Evolutionary conservation across 2,113 vertebrate species (phyloP).

Genomic region (Megatriorchis doriae): DNA sequence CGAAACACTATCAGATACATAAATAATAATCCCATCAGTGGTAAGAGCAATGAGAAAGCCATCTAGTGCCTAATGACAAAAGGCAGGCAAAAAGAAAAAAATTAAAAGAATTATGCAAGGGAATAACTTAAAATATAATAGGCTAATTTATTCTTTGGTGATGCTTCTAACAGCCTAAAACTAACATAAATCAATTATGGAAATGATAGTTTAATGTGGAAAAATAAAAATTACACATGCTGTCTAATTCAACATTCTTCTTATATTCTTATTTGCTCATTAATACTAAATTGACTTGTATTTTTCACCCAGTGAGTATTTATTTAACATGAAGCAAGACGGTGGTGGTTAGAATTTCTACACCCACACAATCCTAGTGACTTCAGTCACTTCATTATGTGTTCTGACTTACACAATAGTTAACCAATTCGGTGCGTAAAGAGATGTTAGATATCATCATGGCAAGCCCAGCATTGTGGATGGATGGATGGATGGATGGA

Average conservation of each 20-base stretch:
- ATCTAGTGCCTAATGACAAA: slow-evolving; percentile 82
- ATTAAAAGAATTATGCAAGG: neutral
- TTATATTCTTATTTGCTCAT: slow-evolving; percentile 7
- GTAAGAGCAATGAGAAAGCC: slow-evolving; percentile 89
- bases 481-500: neutral
- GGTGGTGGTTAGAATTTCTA: slow-evolving; percentile 20
- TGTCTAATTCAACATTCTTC: neutral
- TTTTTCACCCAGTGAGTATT: neutral
- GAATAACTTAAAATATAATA: neutral
- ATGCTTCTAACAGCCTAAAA: neutral
- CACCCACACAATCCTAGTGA: slow-evolving; percentile 19
- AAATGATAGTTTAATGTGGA: neutral
- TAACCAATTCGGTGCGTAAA: neutral
- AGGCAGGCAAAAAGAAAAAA: neutral
- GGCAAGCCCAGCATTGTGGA: neutral
- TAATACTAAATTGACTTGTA: slow-evolving; percentile 14
- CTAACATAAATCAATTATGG: neutral
- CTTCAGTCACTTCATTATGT: slow-evolving; percentile 6
- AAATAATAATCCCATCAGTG: slow-evolving; percentile 90
- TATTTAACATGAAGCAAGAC: slow-evolving; percentile 15
- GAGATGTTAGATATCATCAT: neutral
- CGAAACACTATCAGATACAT: slow-evolving; percentile 85
- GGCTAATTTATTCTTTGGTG: neutral
- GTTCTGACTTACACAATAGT: neutral
- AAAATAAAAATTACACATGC: neutral